Evolutionary conservation across 2,888 invertebrate species (phyloP).

Genomic region (Melanophora roralis): DNA sequence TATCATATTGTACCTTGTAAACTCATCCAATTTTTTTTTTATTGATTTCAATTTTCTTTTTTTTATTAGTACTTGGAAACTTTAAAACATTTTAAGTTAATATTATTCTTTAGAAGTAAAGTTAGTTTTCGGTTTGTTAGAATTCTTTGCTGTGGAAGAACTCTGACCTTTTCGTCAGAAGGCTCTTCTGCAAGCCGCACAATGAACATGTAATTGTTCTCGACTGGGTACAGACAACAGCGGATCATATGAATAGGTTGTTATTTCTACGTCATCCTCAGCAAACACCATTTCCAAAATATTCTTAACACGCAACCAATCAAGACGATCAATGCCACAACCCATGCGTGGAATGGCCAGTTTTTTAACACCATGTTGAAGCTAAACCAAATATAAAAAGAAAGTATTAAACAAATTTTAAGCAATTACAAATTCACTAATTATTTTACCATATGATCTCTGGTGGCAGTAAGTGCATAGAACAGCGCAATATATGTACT

Average conservation of each 20-base stretch:
- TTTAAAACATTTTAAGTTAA: slow-evolving; percentile 37
- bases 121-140: neutral
- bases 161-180: slow-evolving; percentile 48
- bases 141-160: slow-evolving; percentile 39
- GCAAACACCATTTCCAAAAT: slow-evolving; percentile 79
- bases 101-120: neutral
- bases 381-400: slow-evolving; percentile 57
- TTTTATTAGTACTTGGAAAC: neutral
- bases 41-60: neutral
- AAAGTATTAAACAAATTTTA: neutral
- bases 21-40: no score
- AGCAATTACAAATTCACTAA: slow-evolving; percentile 72
- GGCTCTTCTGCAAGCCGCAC: slow-evolving; percentile 40
- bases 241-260: slow-evolving; percentile 78
- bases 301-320: slow-evolving; percentile 79
- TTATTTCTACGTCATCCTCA: slow-evolving; percentile 77
- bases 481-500: slow-evolving; percentile 78
- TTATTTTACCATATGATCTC: slow-evolving; percentile 73
- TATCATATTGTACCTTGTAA: no score
- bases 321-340: slow-evolving; percentile 82
- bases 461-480: slow-evolving; percentile 76
- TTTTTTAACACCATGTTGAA: slow-evolving; percentile 78
- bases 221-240: slow-evolving; percentile 63
- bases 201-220: slow-evolving; percentile 52
- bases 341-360: slow-evolving; percentile 83